A percentile compares a stretch with the other conserved stretches of the same genome.
Conservation (phyloP, 2,888 invertebrate species). For the Platycheirus albimanus region DNA sequence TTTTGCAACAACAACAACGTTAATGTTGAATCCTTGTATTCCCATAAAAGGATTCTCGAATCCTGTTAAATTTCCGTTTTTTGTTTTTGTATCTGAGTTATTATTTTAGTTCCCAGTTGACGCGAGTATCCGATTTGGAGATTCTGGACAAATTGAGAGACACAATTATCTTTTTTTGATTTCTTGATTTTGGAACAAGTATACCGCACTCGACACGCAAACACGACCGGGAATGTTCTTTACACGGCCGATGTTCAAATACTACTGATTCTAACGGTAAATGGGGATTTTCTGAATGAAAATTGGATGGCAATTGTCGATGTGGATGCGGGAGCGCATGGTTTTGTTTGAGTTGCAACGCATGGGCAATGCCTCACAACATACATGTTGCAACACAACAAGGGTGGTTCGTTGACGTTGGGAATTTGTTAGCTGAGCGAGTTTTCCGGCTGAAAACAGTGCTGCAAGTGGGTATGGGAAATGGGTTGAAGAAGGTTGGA, state of each 20-base stretch:
- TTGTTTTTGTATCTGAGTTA: conserved; percentile 18
- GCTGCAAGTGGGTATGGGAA: too few species aligned
- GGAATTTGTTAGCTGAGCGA: too few species aligned
- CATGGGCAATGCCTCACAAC: conserved; percentile 63
- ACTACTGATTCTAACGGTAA: conserved; percentile 63
- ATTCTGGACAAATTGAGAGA: background rate
- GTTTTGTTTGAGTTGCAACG: conserved; percentile 64
- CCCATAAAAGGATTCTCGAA: conserved; percentile 68
- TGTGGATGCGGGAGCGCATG: conserved; percentile 67
- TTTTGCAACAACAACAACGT: conserved; percentile 61
- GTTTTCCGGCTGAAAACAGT: too few species aligned
- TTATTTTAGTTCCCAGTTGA: conserved; percentile 16
- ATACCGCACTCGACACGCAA: conserved; percentile 60
- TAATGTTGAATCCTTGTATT: conserved; percentile 63
- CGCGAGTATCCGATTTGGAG: conserved; percentile 34
- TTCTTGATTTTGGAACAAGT: conserved; percentile 37
- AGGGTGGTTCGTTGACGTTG: conserved; percentile 2
- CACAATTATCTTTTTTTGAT: background rate
- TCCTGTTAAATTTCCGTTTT: conserved; percentile 29
- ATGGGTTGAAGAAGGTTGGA: too few species aligned
- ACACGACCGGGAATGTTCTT: conserved; percentile 69
- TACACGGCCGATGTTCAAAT: conserved; percentile 68
- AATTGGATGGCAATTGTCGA: conserved; percentile 31
- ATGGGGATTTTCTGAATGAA: conserved; percentile 69
- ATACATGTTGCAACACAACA: conserved; percentile 58